Base-by-base conservation (phyloP, 2,888 invertebrate species). In the Drosophila lutescens region DNA sequence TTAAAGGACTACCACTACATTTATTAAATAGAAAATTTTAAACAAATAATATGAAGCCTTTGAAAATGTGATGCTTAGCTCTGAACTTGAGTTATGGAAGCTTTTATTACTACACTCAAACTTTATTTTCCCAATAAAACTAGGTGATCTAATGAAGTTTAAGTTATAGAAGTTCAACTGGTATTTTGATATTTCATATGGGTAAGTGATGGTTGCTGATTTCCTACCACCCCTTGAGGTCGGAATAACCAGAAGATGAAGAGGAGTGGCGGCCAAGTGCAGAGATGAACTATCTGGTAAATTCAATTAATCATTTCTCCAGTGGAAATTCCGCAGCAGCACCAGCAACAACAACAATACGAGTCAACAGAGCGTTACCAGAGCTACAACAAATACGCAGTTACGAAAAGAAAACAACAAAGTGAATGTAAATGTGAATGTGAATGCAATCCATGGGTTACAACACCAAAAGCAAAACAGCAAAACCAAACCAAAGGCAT, bases 271-370 rank as follows among this genome's bases (percentile, higher is more conserved):
- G 62, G 47, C 65, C 77, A 75, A 76, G 76, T 79, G 82, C 78
- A 80, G 77, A 81, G 77, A 77, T 84, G 81, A 66, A 77, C 67
- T 78, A 86, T 81, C 85, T 79, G 57, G 58, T 69, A 74, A 79
- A 81, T 79, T 81, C 78, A 86, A 88, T 88, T 81, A 88, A 88
- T 88, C 85, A 86, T 84, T 69, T 86, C 78, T 68, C 70, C 65
- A 80, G 77, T 80, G 77, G 77, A 86, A 81, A 76, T 81, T 81
- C 79, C 81, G 68, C 61, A 66, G 69, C 69, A 60, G 65, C 61
- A 50, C 40, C 58, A 65, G 49, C 53, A 73, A 50, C 54, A 66
- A 46, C 47, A 34, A 59, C 74, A 68, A 62, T 66, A 55, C 59
- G 46, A 74, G 70, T 63, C 83, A 85, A 58, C 87, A 61, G 79